phyloP scores from a whole-genome alignment of 2,888 invertebrate genomes.

The Aspidapion aeneum region DNA sequence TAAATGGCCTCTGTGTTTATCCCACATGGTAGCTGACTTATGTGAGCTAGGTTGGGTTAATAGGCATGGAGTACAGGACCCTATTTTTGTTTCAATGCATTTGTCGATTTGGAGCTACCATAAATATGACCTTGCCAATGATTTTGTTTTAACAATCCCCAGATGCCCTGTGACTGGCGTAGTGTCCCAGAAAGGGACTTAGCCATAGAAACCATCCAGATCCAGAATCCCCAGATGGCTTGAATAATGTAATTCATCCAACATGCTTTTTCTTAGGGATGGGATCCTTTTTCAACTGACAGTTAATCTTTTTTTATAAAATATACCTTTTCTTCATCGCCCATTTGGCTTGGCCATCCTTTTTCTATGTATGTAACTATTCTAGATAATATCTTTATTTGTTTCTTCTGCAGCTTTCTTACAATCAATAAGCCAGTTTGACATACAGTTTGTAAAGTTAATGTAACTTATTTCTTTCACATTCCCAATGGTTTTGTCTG shows the following conservation, averaged over 20 bases:
- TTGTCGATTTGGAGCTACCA: not conserved
- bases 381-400: not conserved
- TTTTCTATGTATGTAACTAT: not conserved
- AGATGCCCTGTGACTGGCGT: too few species aligned
- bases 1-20: not conserved
- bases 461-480: not conserved
- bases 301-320: not conserved
- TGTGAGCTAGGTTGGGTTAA: not conserved
- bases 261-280: not conserved
- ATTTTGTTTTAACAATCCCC: not conserved
- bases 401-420: not conserved
- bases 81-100: not conserved
- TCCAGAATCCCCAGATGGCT: too few species aligned
- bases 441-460: not conserved
- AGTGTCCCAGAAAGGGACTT: too few species aligned
- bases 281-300: not conserved
- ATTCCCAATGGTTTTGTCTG: not conserved
- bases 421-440: not conserved
- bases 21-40: not conserved
- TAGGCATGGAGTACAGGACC: not conserved
- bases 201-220: too few species aligned
- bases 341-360: not conserved
- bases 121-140: not conserved
- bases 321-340: not conserved
- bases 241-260: not conserved